Evolutionary conservation across 2,113 vertebrate genomes (phyloP), one percentile per base, ranked within the genome.

Genomic region (Carollia perspicillata): DNA sequence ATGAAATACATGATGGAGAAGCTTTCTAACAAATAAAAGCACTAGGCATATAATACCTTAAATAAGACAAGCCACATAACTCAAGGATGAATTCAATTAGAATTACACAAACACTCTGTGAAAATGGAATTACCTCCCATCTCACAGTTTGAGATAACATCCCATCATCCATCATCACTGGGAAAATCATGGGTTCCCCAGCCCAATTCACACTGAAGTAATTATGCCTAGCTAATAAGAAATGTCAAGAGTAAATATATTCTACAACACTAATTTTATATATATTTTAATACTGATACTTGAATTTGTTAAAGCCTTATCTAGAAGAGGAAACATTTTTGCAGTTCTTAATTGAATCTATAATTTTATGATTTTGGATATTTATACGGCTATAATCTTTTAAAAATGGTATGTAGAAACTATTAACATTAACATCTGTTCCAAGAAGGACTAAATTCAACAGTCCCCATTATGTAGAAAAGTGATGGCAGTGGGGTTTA

Each of bases 121-220:
- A 96, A 98, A 98, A 98, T 83, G 65, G 92, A 98, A 98, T 98
- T 97, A 95, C 85, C 84, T 98, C 96, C 95, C 95, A 90, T 98
- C 95, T 98, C 95, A 97, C 96, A 96, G 95, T 96, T 89, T 93
- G 94, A 97, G 97, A 98, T 97, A 98, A 97, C 93, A 97, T 97
- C 97, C 94, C 98, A 95, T 96, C 98, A 98, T 87, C 87, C 97
- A 69, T 98, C 97, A 98, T 97, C 37, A 74, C 33, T 68, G 92
- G 63, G 88, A 98, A 97, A 98, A 98, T 97, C 91, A 97, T 49
- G 94, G 92, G 89, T 96, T 97, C 80, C 94, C 97, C 92, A 96
- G 81, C 60, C 90, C 91, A 95, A 79, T 93, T 95, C 60, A 94
- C 92, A 85, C 63, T 92, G 97, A 96, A 55, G 97, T 96, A 97